Percentiles rank a stretch among this genome's conserved stretches.
Conservation (phyloP, 2,888 invertebrate genomes). For the Trachelus troglodyta region DNA sequence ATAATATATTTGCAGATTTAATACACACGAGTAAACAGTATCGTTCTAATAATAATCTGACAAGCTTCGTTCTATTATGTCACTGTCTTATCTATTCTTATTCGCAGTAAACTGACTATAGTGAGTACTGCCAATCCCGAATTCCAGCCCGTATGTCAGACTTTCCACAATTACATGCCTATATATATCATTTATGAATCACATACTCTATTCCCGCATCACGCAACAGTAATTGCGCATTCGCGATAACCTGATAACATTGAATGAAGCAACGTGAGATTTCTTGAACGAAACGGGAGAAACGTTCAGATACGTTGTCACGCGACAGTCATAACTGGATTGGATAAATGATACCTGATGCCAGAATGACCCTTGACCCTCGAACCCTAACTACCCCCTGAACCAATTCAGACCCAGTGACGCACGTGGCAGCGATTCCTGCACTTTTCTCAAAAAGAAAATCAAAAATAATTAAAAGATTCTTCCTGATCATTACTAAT, state of each 20-base stretch:
- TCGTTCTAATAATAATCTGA: too few relatives aligned
- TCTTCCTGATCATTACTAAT: constrained; percentile 48
- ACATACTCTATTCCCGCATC: too few relatives aligned
- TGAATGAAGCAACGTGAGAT: not conserved
- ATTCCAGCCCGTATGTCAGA: too few relatives aligned
- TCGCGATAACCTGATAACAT: not conserved
- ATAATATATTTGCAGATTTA: constrained; percentile 22
- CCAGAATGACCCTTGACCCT: constrained; percentile 37
- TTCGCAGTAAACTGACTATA: too few relatives aligned
- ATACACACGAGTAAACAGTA: constrained; percentile 34
- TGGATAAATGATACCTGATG: constrained; percentile 1
- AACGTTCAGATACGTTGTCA: not conserved
- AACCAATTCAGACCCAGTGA: constrained; percentile 2
- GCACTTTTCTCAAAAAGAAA: constrained; percentile 11
- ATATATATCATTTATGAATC: too few relatives aligned
- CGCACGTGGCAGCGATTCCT: constrained; percentile 14
- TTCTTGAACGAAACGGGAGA: constrained; percentile 1
- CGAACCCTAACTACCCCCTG: not conserved
- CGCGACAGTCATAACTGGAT: not conserved
- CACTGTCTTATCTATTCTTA: too few relatives aligned
- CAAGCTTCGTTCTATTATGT: too few relatives aligned
- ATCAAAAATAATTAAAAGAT: constrained; percentile 17
- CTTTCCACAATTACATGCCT: too few relatives aligned
- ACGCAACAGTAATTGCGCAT: too few relatives aligned
- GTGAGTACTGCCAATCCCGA: too few relatives aligned